Percentiles rank a stretch among this genome's conserved stretches.
Evolutionary conservation across 2,113 vertebrate species (phyloP).

Genomic region (Hypocryptadius cinnamomeus): DNA sequence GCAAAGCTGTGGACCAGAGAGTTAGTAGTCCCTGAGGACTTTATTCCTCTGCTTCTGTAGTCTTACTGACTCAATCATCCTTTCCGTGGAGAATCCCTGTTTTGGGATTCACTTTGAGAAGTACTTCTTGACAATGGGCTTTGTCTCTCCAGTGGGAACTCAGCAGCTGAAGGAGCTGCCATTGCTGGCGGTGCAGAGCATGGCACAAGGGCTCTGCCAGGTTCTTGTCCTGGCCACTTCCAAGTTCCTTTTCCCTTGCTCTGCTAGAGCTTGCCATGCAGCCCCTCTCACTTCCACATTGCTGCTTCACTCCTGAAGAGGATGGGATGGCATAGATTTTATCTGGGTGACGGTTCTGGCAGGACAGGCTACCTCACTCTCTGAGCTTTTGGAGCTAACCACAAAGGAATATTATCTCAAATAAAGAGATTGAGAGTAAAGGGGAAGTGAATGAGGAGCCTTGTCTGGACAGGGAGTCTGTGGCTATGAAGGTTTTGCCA

Average conservation of each 20-base stretch:
- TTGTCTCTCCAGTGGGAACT: not conserved
- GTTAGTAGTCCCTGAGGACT: not conserved
- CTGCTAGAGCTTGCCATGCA: not conserved
- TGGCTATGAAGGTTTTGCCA: not conserved
- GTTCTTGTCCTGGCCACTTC: not conserved
- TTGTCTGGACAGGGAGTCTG: conserved; percentile 10
- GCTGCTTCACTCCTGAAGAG: not conserved
- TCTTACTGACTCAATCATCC: not conserved
- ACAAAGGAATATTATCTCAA: not conserved
- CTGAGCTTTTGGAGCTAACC: not conserved
- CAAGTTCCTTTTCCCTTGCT: not conserved
- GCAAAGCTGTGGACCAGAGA: not conserved
- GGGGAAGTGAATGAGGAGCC: not conserved
- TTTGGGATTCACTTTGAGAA: not conserved
- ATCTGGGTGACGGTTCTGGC: not conserved
- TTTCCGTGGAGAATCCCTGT: not conserved
- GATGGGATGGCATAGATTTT: not conserved
- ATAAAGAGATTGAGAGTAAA: not conserved
- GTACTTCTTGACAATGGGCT: not conserved
- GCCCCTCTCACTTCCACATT: not conserved
- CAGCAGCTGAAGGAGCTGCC: not conserved
- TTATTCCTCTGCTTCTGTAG: not conserved
- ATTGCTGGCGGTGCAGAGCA: not conserved
- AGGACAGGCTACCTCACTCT: not conserved
- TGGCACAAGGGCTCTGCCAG: not conserved